Evolutionary conservation across 1,140 invertebrate species (phyloP), one percentile per base, ranked within the genome.

Genomic region (Apis dorsata): DNA sequence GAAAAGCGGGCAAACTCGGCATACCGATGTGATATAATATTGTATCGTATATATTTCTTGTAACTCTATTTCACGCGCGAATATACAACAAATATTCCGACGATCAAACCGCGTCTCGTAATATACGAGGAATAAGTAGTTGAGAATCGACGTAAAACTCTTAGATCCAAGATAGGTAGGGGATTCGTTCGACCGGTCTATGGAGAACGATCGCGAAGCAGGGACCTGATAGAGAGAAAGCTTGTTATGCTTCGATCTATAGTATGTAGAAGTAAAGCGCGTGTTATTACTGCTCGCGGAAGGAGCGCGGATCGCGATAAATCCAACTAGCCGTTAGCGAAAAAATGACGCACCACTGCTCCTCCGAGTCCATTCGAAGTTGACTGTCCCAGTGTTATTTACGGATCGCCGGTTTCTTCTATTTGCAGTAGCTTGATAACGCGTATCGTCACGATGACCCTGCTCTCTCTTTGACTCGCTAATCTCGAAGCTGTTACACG

Each of bases 311-410:
- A 21, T 12, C 15, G 63, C 57, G 69, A 85, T 71, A 81, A 76
- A 60, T 49, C n/a, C 55, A 62, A 44, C 53, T n/a, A 19, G 53
- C 57, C 34, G 79, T 71, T 57, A 17, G 57, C 55, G 51, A 75
- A 85, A 65, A 81, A 73, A 70, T 34, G 28, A 79, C 71, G 28
- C 66, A 68, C 60, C 28, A 51, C 55, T 19, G 51, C 71, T 84
- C 59, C 65, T 49, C 8, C 66, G 65, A 11, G 24, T 80, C 81
- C 80, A 28, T n/a, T 74, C 57, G 82, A 66, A 28, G 62, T 55
- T 81, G 79, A 86, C 81, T 86, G 88, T 71, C 83, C 85, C 83
- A 83, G 79, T 84, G 84, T 90, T 90, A 90, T 90, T 88, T 83
- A 69, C 83, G 68, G 75, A 87, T 59, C 34, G n/a, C 13, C 17